Conservation (phyloP, 2,113 vertebrate species). For the Sminthopsis crassicaudata region DNA sequence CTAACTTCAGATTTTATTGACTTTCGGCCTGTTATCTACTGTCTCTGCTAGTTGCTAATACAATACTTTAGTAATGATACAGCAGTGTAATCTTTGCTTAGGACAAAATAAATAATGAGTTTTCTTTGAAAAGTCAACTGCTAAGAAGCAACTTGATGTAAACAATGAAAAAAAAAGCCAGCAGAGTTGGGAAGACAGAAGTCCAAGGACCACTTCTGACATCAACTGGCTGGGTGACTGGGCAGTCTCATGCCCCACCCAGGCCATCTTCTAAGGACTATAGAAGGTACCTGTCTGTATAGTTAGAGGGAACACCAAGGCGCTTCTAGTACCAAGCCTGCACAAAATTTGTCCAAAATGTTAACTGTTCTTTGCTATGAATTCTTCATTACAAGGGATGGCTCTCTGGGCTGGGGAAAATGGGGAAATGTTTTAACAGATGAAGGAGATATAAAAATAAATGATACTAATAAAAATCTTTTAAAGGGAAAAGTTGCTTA, state of each 20-base stretch:
- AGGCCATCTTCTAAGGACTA: not conserved
- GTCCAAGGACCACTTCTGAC: not conserved
- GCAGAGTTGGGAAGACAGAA: not conserved
- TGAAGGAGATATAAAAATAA: not conserved
- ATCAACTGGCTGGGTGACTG: not conserved
- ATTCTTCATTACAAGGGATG: not conserved
- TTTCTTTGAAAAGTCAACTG: not conserved
- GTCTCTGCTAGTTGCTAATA: no score
- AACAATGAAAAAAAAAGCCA: no score
- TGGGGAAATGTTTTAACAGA: not conserved
- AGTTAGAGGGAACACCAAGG: no score
- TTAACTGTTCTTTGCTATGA: not conserved
- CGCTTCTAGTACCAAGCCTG: not conserved
- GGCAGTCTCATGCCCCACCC: no score
- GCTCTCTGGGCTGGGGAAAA: not conserved
- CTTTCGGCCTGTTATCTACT: not conserved
- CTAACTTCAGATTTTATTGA: not conserved
- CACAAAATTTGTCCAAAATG: not conserved
- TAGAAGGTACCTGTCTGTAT: not conserved
- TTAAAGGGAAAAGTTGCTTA: not conserved
- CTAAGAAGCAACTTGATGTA: not conserved
- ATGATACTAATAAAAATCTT: not conserved
- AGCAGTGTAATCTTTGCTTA: not conserved
- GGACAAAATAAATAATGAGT: not conserved
- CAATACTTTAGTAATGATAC: not conserved